phyloP scores from a whole-genome alignment of 2,113 vertebrate species.

The Albula glossodonta region DNA sequence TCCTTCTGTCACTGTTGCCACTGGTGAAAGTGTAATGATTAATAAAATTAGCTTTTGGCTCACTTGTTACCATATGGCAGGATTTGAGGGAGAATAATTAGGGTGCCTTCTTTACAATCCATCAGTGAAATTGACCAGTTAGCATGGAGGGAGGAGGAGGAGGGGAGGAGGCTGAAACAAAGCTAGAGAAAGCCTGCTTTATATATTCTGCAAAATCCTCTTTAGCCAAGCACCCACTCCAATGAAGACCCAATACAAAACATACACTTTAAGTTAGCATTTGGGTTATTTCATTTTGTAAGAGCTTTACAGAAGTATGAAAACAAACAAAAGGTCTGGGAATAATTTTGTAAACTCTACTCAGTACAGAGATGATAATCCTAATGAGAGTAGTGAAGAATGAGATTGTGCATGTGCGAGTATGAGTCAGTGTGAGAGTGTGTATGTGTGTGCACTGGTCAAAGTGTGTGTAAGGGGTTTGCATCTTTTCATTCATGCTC shows the following conservation, averaged over 20 bases:
- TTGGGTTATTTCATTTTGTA: not conserved
- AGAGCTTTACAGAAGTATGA: not conserved
- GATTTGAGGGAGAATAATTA: slow-evolving; percentile 2
- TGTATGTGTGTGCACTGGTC: not conserved
- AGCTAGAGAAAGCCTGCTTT: slow-evolving; percentile 10
- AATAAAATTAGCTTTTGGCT: slow-evolving; percentile 20
- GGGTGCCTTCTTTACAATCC: not conserved
- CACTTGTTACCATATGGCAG: slow-evolving; percentile 15
- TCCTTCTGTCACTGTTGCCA: slow-evolving; percentile 11
- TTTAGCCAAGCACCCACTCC: not conserved
- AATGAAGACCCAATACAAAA: not conserved
- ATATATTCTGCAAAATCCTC: not conserved
- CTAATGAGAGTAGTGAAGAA: not conserved
- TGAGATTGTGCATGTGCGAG: not conserved
- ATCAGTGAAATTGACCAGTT: slow-evolving; percentile 10
- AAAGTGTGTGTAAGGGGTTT: not conserved
- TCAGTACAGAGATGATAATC: not conserved
- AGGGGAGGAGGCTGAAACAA: not conserved
- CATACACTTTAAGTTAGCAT: not conserved
- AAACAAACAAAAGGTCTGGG: no score
- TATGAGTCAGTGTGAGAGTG: not conserved
- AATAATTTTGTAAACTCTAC: not conserved
- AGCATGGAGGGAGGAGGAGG: not conserved
- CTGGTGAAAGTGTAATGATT: slow-evolving; percentile 15
- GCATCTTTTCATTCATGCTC: slow-evolving; percentile 8